Conservation (phyloP, 2,113 vertebrate species). For the Gnathonemus echidnorhynchus region DNA sequence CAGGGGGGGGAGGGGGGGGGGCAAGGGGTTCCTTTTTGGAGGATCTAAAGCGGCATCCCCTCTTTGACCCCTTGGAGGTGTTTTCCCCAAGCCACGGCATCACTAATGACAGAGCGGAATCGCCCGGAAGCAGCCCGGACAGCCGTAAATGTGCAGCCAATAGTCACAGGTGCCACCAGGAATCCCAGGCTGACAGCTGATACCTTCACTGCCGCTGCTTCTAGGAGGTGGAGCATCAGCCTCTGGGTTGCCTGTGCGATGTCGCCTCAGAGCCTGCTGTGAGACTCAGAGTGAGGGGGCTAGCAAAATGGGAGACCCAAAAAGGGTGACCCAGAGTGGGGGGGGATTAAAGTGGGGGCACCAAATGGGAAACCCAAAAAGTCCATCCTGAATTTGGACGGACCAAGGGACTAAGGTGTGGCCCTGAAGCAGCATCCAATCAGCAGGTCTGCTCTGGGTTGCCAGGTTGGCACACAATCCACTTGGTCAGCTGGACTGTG, state of each 20-base stretch:
- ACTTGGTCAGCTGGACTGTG: not conserved
- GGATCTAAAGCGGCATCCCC: not conserved
- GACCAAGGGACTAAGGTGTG: not conserved
- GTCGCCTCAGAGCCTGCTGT: not conserved
- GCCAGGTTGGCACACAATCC: not conserved
- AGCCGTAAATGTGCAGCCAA: not conserved
- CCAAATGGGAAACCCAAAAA: not conserved
- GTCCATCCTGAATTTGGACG: not conserved
- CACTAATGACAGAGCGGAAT: not conserved
- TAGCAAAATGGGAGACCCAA: not conserved
- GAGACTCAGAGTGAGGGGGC: not conserved
- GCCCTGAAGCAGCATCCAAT: not conserved
- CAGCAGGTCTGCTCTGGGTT: not conserved
- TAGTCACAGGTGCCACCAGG: not conserved
- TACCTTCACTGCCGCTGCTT: not conserved
- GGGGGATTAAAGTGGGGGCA: not conserved
- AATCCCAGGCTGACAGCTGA: not conserved
- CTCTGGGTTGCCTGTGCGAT: not conserved
- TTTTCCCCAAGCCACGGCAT: not conserved
- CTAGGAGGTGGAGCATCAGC: not conserved
- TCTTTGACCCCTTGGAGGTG: not conserved
- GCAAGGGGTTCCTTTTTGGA: not conserved
- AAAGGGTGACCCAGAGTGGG: not conserved
- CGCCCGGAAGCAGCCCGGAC: not conserved
- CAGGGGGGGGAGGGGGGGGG: not conserved